Evolutionary conservation across 2,113 vertebrate genomes (phyloP), one percentile per base, ranked within the genome.

Genomic region (Taxidea taxus): DNA sequence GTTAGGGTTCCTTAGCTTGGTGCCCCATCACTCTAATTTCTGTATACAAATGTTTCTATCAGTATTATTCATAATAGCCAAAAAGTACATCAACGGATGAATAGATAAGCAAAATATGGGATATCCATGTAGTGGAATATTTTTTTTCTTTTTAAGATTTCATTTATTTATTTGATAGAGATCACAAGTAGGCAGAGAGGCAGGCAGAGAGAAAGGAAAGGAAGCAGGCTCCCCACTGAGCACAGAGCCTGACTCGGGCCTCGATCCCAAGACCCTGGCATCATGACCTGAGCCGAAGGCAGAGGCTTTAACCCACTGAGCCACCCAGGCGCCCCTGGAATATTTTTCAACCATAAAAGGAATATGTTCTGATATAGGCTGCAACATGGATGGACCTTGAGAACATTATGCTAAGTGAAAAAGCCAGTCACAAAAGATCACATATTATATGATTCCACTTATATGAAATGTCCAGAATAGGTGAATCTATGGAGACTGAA

Each of bases 51-150:
- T 89, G 34, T 78, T 80, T 60, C 80, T 86, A 58, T 56, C 31
- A 83, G 37, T 47, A 56, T 75, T 90, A 75, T 90, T 75, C 62
- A 64, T 54, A 84, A 70, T 85, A 72, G 82, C 51, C 51, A 87
- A 91, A 86, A 91, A 31, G 39, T 91, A 91, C n/a, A 81, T 87
- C 62, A 95, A 87, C 14, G 72, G 83, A 78, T 95, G 81, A 60
- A 49, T 16, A 51, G 83, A 78, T 95, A 87, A 60, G 60, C 12
- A 42, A 87, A 86, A 80, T 29, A 51, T 74, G 77, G 31, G 20
- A 56, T 82, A 90, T 82, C 70, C 27, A 88, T 68, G 58, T 68
- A 89, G 39, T 66, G 58, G 31, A 74, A 85, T 89, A 89, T 49
- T 78, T 77, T 84, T 78, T 49, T 51, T 51, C 16, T 51, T 51